phyloP scores from a whole-genome alignment of 2,113 vertebrate species.

The Pogona vitticeps region DNA sequence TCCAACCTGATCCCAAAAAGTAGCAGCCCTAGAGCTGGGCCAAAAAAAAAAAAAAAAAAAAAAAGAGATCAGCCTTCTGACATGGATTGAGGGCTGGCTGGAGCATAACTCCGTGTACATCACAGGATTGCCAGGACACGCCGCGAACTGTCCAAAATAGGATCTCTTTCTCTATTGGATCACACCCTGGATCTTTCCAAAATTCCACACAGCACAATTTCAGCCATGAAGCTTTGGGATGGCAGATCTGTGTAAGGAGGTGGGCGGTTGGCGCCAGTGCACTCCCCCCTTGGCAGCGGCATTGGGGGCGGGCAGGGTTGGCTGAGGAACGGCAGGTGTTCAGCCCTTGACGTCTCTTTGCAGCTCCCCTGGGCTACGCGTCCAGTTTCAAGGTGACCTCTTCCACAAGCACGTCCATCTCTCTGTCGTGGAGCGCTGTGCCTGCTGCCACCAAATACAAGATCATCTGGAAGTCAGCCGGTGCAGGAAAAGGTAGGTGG shows the following conservation, averaged over 20 bases:
- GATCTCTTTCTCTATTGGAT: no score
- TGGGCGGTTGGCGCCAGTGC: not conserved
- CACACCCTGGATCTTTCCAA: not conserved
- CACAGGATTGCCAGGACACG: no score
- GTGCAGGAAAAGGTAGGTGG: constrained; percentile 48
- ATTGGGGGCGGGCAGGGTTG: no score
- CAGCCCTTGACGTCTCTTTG: not conserved
- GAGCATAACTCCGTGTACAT: no score
- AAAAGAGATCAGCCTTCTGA: no score
- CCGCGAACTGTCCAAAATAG: no score
- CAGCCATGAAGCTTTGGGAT: not conserved
- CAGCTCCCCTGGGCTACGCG: constrained; percentile 88
- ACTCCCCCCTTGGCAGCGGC: no score
- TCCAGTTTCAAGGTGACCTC: constrained; percentile 86
- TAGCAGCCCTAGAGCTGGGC: no score
- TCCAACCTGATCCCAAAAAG: no score
- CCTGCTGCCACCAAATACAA: constrained; percentile 88
- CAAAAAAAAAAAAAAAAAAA: no score
- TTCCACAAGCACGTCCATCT: constrained; percentile 79
- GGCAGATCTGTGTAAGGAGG: not conserved
- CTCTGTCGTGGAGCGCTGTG: constrained; percentile 81
- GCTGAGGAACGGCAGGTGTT: not conserved
- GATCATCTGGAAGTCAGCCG: constrained; percentile 78
- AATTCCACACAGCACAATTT: not conserved
- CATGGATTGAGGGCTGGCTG: no score